A percentile compares a stretch with the other conserved stretches of the same genome.
Evolutionary conservation across 2,888 invertebrate genomes (phyloP).

Genomic region (Steinernema scapterisci): DNA sequence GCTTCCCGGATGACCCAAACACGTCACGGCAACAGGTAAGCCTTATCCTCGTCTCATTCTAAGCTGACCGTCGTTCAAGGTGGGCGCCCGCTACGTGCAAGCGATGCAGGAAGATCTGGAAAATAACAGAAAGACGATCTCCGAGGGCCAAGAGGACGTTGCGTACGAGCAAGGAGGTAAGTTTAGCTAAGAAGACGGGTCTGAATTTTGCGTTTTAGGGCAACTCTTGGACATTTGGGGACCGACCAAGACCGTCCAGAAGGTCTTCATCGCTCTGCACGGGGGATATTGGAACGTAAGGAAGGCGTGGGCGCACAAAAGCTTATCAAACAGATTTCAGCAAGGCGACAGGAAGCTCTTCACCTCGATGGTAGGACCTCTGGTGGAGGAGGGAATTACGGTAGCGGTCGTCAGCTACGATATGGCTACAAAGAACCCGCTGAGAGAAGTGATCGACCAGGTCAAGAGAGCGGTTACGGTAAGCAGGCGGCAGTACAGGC

Average conservation of each 20-base stretch:
- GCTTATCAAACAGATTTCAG: neutral
- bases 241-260: neutral
- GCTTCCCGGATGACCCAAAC: slow-evolving; percentile 17
- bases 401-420: slow-evolving; percentile 34
- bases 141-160: slow-evolving; percentile 24
- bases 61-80: slow-evolving; percentile 1
- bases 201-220: slow-evolving; percentile 5
- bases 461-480: slow-evolving; percentile 22
- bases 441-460: slow-evolving; percentile 25
- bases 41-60: neutral
- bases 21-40: too few relatives aligned
- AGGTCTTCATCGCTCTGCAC: slow-evolving; percentile 34
- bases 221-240: slow-evolving; percentile 35
- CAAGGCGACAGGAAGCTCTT: slow-evolving; percentile 32
- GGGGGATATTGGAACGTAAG: slow-evolving; percentile 34
- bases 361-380: slow-evolving; percentile 31
- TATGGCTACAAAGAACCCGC: slow-evolving; percentile 14
- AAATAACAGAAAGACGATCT: neutral
- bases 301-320: neutral
- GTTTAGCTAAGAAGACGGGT: neutral
- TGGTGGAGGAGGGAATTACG: slow-evolving; percentile 34
- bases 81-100: slow-evolving; percentile 19
- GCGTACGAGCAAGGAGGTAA: neutral
- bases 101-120: neutral
- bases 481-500: neutral